Percentiles rank a stretch among this genome's conserved stretches.
These are phyloP conservation scores for Corythaeola cristata DNA, from an alignment of 2,113 vertebrate species.

Conservation along the genomic window DNA sequence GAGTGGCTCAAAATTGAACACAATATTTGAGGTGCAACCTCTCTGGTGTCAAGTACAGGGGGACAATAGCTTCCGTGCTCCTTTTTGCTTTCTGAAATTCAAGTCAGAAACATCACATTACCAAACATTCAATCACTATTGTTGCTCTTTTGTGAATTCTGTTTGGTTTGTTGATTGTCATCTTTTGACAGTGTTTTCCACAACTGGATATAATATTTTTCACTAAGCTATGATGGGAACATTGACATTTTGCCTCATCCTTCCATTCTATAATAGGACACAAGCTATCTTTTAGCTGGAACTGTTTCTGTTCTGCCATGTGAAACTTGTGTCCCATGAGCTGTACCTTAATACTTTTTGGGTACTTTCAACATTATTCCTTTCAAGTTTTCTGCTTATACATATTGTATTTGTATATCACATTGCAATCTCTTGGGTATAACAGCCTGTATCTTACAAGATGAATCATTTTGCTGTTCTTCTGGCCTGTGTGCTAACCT, in stretches of 20 bases:
- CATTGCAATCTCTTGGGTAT: background rate
- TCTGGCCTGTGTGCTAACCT: background rate
- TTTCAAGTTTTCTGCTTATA: background rate
- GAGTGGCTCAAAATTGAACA: too few species aligned
- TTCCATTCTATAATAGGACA: background rate
- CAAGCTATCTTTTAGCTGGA: background rate
- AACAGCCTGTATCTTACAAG: background rate
- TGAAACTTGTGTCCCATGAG: background rate
- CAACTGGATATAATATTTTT: background rate
- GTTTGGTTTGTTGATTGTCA: background rate
- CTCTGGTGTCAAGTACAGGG: background rate
- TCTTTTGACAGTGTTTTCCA: background rate
- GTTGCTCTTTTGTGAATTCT: background rate
- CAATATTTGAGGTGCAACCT: too few species aligned
- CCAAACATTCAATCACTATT: background rate
- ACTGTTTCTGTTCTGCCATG: background rate
- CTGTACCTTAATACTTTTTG: background rate
- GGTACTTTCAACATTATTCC: background rate
- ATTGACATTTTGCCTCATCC: background rate
- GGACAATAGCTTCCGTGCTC: fast-evolving
- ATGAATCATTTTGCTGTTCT: background rate
- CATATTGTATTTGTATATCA: background rate
- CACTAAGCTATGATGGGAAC: background rate
- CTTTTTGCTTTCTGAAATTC: background rate
- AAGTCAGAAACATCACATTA: background rate